Conservation (phyloP, 2,888 invertebrate species). For the Chalcosyrphus nemorum region DNA sequence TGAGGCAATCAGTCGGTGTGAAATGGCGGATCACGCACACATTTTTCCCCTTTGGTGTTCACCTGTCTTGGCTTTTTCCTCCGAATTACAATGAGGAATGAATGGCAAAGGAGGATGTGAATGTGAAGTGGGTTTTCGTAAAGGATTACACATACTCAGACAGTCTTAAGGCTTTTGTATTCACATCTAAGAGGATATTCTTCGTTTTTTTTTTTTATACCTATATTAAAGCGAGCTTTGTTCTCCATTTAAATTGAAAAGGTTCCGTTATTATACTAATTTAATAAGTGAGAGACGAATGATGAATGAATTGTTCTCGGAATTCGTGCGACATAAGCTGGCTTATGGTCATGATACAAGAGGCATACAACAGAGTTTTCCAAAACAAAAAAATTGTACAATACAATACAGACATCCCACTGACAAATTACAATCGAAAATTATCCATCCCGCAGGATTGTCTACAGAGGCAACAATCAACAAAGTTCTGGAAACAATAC, state of each 20-base stretch:
- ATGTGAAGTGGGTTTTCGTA: background rate
- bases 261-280: no score
- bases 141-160: constrained; percentile 8
- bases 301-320: no score
- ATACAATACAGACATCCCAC: no score
- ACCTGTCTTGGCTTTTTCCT: constrained; percentile 19
- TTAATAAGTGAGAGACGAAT: no score
- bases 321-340: no score
- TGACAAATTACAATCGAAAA: no score
- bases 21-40: constrained; percentile 48
- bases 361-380: no score
- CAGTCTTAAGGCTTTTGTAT: background rate
- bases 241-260: background rate
- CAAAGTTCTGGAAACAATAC: no score
- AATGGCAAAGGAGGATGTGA: background rate
- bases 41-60: background rate
- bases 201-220: background rate
- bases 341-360: no score
- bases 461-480: no score
- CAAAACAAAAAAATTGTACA: no score
- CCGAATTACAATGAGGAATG: constrained; percentile 1
- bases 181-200: constrained; percentile 6
- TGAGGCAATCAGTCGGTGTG: constrained; percentile 62
- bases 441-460: no score
- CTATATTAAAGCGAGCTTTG: background rate